Conservation (phyloP, 2,888 invertebrate species). For the Labia minor region DNA sequence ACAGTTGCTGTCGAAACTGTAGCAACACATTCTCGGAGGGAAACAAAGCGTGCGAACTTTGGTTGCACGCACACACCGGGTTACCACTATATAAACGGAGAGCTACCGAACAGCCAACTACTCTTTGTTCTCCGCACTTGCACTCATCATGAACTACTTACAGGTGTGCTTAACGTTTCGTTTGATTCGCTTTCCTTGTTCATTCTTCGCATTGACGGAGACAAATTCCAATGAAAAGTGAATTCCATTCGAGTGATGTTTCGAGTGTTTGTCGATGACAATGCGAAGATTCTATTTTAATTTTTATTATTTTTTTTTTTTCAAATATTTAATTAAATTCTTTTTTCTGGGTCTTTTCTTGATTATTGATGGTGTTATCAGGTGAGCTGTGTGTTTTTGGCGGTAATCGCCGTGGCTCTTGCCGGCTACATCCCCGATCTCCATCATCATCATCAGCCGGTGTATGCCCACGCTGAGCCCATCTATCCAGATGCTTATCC, state of each 20-base stretch:
- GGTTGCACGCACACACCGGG: background rate
- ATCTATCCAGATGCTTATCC: constrained; percentile 21
- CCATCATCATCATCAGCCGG: background rate
- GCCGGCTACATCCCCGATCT: constrained; percentile 17
- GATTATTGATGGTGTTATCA: background rate
- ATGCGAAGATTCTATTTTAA: too few species aligned
- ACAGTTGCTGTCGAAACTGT: background rate
- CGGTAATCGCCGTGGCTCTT: constrained; percentile 13
- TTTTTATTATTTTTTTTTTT: background rate
- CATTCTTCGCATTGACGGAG: too few species aligned
- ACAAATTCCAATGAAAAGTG: too few species aligned
- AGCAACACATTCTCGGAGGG: background rate
- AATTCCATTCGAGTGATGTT: too few species aligned
- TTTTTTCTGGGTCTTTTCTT: background rate
- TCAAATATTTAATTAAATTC: background rate
- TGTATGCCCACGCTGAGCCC: background rate
- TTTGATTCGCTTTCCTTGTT: too few species aligned
- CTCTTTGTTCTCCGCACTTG: background rate
- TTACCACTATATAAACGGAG: background rate
- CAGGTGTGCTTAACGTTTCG: too few species aligned
- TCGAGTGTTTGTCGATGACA: too few species aligned
- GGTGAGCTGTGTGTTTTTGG: constrained; percentile 15
- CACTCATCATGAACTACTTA: background rate
- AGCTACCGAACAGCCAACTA: background rate
- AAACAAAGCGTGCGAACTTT: background rate